Base-by-base conservation (phyloP, 2,888 invertebrate species). In the Mystacides longicornis region DNA sequence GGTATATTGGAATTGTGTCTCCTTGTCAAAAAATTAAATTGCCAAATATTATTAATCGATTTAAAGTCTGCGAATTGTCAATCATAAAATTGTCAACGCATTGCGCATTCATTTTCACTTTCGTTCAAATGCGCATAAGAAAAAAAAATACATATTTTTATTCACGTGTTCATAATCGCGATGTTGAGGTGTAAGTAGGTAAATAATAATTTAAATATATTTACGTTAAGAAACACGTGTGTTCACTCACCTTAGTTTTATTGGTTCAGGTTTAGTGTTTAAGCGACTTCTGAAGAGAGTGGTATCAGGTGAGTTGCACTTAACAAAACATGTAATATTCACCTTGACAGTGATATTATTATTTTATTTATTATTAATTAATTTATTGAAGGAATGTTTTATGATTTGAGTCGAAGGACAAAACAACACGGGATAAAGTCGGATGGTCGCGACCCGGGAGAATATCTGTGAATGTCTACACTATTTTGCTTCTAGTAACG, bases 391-490 rank as follows among this genome's bases (percentile, higher is more conserved):
- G 37, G 37, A 37, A 37, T 37, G 27, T 27, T 27, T 27, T 5
- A 27, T 37, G 37, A n/a, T 37, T 21, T 22, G 51, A 51, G 42
- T 22, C 11, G 42, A 37, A 37, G 33, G 51, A 37, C 19, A 4
- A 37, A 16, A 23, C 51, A 16, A n/a, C 46, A 23, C 52, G 52
- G 18, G 47, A 53, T 23, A 11, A 20, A 19, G 52, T 37, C 27
- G 47, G 45, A 51, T 53, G 60, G 43, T 22, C 57, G 57, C 51
- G 57, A 23, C 53, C 52, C 56, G 58, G 33, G 53, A 51, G 48
- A 37, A 55, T 53, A 53, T 55, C 52, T 52, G 51, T 48, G 45
- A 47, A 54, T 47, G 50, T 14, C 23, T 22, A 16, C 33, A 43
- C 3, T 37, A 37, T 37, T 37, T n/a, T 27, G 11, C 7, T 27